Conservation (phyloP, 1,140 invertebrate species). For the Bombus waltoni region DNA sequence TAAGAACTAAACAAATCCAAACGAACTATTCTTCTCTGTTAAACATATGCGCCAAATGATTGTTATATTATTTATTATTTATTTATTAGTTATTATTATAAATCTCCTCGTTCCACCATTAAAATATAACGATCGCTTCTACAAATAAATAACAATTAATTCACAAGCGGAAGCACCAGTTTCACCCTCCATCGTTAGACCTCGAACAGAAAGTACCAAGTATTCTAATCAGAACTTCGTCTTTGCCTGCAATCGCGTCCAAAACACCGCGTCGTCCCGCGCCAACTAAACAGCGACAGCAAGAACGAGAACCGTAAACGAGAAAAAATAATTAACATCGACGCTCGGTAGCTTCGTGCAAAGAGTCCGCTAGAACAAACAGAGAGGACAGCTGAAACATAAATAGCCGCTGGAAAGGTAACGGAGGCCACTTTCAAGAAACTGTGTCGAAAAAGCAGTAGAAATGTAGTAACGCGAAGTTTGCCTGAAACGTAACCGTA, state of each 20-base stretch:
- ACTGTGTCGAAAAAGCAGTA: constrained; percentile 12
- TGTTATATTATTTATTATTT: too few species aligned
- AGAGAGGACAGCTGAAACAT: not conserved
- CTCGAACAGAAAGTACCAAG: too few species aligned
- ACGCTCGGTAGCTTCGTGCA: not conserved
- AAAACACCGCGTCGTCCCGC: too few species aligned
- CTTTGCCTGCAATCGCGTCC: not conserved
- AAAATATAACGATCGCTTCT: too few species aligned
- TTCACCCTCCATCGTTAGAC: not conserved
- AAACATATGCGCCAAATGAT: not conserved
- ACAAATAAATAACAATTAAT: too few species aligned
- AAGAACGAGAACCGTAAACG: not conserved
- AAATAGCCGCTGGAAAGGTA: constrained; percentile 14
- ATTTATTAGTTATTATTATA: too few species aligned
- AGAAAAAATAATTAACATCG: not conserved
- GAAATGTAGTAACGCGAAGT: constrained; percentile 1
- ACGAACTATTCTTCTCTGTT: not conserved
- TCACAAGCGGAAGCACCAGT: not conserved
- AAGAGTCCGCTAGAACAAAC: not conserved
- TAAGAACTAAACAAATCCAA: not conserved
- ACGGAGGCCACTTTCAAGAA: constrained; percentile 38
- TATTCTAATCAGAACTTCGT: too few species aligned
- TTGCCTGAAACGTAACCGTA: constrained; percentile 20
- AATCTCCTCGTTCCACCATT: too few species aligned
- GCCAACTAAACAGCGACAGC: not conserved